These are phyloP conservation scores for Rhineura floridana DNA, from an alignment of 2,113 vertebrate species.

Conservation along the genomic window DNA sequence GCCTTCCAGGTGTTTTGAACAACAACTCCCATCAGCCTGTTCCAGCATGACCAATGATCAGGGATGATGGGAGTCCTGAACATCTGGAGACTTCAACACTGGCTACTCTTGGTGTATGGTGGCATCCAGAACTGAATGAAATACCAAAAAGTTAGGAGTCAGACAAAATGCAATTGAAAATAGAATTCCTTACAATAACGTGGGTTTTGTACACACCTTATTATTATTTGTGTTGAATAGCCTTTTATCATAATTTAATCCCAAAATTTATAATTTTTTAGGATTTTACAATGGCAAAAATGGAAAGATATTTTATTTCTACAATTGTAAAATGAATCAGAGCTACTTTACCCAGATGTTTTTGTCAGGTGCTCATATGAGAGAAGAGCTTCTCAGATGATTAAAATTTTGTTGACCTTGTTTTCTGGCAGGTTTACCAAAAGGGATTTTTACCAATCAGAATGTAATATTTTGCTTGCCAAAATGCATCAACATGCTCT, in stretches of 20 bases:
- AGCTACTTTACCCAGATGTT: conserved; percentile 57
- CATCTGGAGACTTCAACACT: too few species aligned
- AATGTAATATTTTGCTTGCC: conserved; percentile 70
- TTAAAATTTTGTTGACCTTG: conserved; percentile 73
- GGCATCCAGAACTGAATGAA: not conserved
- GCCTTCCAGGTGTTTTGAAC: too few species aligned
- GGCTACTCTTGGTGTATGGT: too few species aligned
- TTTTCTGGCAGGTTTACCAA: conserved; percentile 62
- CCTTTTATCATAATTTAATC: not conserved
- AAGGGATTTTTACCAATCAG: conserved; percentile 63
- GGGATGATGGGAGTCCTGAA: too few species aligned
- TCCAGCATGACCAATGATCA: too few species aligned
- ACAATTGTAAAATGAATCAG: conserved; percentile 47
- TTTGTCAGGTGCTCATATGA: conserved; percentile 63
- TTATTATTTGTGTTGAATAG: not conserved
- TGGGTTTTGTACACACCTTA: not conserved
- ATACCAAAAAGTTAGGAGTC: not conserved
- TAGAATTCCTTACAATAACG: not conserved
- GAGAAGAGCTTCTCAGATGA: conserved; percentile 50
- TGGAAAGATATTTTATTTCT: not conserved
- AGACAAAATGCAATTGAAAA: not conserved
- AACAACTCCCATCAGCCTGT: too few species aligned
- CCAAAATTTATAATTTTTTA: not conserved
- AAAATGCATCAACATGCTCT: conserved; percentile 67
- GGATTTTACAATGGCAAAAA: not conserved